Conservation (phyloP, 1,140 invertebrate species). For the Pogonus chalceus region DNA sequence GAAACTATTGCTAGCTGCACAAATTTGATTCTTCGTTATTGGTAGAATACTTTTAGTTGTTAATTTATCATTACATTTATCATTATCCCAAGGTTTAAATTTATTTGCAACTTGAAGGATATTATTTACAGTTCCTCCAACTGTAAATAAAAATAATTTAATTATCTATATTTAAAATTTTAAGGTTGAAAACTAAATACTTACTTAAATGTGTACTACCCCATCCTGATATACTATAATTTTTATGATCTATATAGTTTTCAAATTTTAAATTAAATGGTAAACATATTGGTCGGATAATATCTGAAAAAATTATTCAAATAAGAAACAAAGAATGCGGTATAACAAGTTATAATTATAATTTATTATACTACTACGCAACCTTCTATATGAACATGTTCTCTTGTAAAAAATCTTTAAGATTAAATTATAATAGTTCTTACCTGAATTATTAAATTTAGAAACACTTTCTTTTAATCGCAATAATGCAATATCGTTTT, state of each 20-base stretch:
- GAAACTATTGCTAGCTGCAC: constrained; percentile 19
- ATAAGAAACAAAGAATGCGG: background rate
- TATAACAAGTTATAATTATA: too few relatives aligned
- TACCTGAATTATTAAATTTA: too few relatives aligned
- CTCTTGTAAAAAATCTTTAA: too few relatives aligned
- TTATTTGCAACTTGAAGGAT: constrained; percentile 9
- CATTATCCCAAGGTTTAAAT: background rate
- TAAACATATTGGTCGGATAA: constrained; percentile 57
- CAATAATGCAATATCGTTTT: constrained; percentile 58
- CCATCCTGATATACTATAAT: constrained; percentile 35
- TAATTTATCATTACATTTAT: background rate
- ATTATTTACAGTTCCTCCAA: too few relatives aligned
- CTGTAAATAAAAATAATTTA: too few relatives aligned
- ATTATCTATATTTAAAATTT: too few relatives aligned
- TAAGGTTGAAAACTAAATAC: too few relatives aligned
- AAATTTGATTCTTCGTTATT: constrained; percentile 20
- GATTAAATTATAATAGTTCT: too few relatives aligned
- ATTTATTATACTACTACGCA: too few relatives aligned
- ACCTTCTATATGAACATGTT: too few relatives aligned
- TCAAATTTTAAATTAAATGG: constrained; percentile 32
- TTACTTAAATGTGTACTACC: too few relatives aligned
- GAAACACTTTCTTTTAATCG: constrained; percentile 31
- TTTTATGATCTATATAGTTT: constrained; percentile 25
- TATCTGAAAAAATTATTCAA: constrained; percentile 23
- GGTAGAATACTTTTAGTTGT: background rate